These are phyloP conservation scores for Periophthalmus magnuspinnatus DNA, from an alignment of 2,797 vertebrate species.

Conservation along the genomic window DNA sequence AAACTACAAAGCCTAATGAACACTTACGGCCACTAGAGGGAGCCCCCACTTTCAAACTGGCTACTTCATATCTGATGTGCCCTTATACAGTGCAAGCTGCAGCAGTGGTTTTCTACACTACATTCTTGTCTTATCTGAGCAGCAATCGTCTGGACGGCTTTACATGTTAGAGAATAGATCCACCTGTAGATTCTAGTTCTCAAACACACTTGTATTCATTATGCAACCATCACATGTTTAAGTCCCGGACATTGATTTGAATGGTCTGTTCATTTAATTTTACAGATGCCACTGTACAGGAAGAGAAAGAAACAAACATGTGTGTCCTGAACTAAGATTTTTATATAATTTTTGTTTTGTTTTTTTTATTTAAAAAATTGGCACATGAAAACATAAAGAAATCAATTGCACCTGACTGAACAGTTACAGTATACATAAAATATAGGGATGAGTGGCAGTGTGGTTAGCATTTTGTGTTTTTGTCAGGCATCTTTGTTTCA, in stretches of 20 bases:
- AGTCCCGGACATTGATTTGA: conserved; percentile 1
- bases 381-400: too few relatives aligned
- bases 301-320: background rate
- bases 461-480: too few relatives aligned
- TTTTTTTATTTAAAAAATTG: too few relatives aligned
- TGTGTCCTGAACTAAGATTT: background rate
- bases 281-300: background rate
- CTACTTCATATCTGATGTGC: background rate
- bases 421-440: too few relatives aligned
- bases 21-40: conserved; percentile 49
- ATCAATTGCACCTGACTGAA: too few relatives aligned
- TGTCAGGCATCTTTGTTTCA: too few relatives aligned
- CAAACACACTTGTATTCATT: conserved; percentile 5
- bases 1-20: background rate
- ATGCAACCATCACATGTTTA: background rate
- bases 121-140: conserved; percentile 2
- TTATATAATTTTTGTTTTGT: too few relatives aligned
- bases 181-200: background rate
- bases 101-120: background rate
- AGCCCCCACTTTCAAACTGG: conserved; percentile 25
- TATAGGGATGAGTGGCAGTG: too few relatives aligned
- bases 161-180: background rate
- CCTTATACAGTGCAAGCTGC: background rate
- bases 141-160: background rate
- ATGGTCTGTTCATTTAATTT: background rate